A percentile compares a stretch with the other conserved stretches of the same genome.
Conservation (phyloP, 2,888 invertebrate species). For the Magallana nippona region DNA sequence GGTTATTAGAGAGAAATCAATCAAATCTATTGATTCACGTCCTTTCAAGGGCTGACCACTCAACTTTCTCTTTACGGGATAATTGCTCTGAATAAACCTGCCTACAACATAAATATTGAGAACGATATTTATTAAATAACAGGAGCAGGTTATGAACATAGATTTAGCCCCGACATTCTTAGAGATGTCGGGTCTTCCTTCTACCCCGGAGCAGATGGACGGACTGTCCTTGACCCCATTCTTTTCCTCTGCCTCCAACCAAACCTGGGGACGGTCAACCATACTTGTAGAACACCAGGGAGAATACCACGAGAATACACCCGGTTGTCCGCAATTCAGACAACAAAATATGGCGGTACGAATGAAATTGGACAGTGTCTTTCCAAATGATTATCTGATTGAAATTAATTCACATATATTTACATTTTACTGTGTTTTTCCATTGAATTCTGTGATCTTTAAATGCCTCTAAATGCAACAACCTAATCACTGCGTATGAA, state of each 20-base stretch:
- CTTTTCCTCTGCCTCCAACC: slow-evolving; percentile 34
- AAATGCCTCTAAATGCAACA: too few species aligned
- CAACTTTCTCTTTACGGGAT: too few species aligned
- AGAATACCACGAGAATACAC: slow-evolving; percentile 84
- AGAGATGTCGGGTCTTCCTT: slow-evolving; percentile 84
- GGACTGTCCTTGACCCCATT: slow-evolving; percentile 83
- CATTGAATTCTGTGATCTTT: too few species aligned
- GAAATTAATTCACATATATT: not conserved
- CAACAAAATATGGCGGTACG: slow-evolving; percentile 85
- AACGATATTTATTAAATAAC: slow-evolving; percentile 45
- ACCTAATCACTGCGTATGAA: too few species aligned
- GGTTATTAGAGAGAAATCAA: too few species aligned
- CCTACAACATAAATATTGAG: too few species aligned
- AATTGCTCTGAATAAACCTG: too few species aligned
- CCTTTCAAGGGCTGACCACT: too few species aligned
- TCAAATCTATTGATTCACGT: too few species aligned
- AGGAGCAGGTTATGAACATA: slow-evolving; percentile 86
- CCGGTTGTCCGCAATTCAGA: slow-evolving; percentile 85
- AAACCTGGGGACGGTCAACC: slow-evolving; percentile 51
- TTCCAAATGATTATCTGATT: not conserved
- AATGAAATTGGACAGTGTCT: slow-evolving; percentile 51
- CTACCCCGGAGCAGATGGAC: slow-evolving; percentile 83
- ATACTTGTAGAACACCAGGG: slow-evolving; percentile 92
- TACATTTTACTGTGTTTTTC: too few species aligned
- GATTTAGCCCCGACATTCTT: slow-evolving; percentile 92